Evolutionary conservation across 2,888 invertebrate genomes (phyloP), one percentile per base, ranked within the genome.

Genomic region (Ditula angustiorana): DNA sequence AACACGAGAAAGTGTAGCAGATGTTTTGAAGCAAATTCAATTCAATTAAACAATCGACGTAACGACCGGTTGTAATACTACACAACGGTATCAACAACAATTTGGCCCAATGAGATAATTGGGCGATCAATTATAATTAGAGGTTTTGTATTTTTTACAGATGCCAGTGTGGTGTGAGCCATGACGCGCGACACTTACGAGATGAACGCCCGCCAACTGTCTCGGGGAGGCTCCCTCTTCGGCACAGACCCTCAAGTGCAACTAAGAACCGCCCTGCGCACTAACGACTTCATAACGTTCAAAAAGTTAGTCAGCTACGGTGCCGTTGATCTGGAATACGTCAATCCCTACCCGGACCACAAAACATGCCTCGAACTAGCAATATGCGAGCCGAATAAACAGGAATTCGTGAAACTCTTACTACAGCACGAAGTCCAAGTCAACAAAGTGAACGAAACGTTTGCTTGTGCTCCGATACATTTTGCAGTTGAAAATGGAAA

Each of bases 391-490:
- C 82, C 84, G 13, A 92, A 94, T 44, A 87, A 87, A 69, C 79
- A 89, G 28, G 90, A 94, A 30, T 95, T 95, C 60, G 93, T 95
- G 0, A 86, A 94, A 71, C 85, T 93, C 2, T 83, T 96, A 35
- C 77, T 96, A 10, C 89, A 94, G 62, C 82, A 94, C 58, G 95
- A 95, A 65, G 95, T 95, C 0, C 90, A 95, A 78, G 93, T 95
- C 0, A 95, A 95, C 71, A 90, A 84, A 71, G 75, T 94, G 0
- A 95, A 95, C 77, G 88, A 89, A 68, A 88, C 88, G 1, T 92
- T 94, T 58, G 89, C 93, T 13, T 94, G 93, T 68, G 94, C 95
- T n/a, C 95, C 95, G 0, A 87, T 96, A 68, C 96, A 96, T 81
- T 94, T 95, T 67, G 95, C 95, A 2, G 92, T 94, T 0, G 94